Percentiles rank a stretch among this genome's conserved stretches.
Evolutionary conservation across 2,113 vertebrate genomes (phyloP).

Genomic region (Xenopus tropicalis): DNA sequence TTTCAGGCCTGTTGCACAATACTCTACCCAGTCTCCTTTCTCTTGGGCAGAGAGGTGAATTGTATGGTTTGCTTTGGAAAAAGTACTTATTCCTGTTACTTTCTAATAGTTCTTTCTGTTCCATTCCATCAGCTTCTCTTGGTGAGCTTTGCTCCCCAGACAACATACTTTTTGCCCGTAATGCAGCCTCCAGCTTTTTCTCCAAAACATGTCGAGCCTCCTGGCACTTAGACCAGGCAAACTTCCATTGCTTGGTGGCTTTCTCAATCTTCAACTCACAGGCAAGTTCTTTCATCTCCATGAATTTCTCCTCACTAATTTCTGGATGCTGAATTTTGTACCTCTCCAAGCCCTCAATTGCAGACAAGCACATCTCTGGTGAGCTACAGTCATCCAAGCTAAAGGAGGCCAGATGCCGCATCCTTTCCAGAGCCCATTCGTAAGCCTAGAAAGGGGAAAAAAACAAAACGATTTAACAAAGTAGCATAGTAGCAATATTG

Average conservation of each 20-base stretch:
- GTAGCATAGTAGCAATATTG: too few relatives aligned
- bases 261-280: constrained; percentile 68
- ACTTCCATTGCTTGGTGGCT: constrained; percentile 76
- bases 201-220: constrained; percentile 77
- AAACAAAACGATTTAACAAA: neutral
- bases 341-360: constrained; percentile 66
- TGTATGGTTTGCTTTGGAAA: constrained; percentile 48
- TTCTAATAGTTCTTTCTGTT: constrained; percentile 47
- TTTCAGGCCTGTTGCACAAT: constrained; percentile 38
- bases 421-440: constrained; percentile 75
- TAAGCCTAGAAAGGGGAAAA: constrained; percentile 61
- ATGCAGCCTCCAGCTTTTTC: constrained; percentile 71
- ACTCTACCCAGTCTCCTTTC: constrained; percentile 47
- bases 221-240: constrained; percentile 78
- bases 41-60: constrained; percentile 47
- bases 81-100: constrained; percentile 48
- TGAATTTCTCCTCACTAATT: constrained; percentile 67
- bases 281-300: constrained; percentile 80
- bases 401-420: constrained; percentile 68
- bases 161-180: constrained; percentile 43
- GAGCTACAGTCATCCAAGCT: constrained; percentile 70
- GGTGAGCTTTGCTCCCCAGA: constrained; percentile 31
- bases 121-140: constrained; percentile 48
- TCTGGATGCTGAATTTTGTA: constrained; percentile 68
- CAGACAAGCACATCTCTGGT: constrained; percentile 53